phyloP scores from a whole-genome alignment of 2,797 vertebrate genomes.

The Corythornis leucogaster region DNA sequence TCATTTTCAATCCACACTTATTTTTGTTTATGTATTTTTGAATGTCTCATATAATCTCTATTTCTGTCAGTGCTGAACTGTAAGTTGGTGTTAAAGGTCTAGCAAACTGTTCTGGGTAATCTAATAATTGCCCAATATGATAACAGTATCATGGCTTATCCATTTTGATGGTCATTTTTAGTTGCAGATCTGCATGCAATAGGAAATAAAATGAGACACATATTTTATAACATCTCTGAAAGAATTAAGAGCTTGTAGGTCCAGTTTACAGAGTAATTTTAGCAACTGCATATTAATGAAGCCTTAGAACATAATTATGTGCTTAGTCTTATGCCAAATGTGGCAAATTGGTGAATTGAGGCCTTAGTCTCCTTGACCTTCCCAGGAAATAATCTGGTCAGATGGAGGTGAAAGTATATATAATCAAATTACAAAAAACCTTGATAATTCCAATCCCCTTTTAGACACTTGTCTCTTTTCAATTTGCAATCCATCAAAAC shows the following conservation, averaged over 20 bases:
- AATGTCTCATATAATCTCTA: conserved; percentile 47
- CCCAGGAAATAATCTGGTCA: conserved; percentile 7
- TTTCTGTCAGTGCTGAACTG: conserved; percentile 34
- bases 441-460: conserved; percentile 24
- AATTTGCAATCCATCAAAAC: conserved; percentile 64
- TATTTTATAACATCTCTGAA: neutral
- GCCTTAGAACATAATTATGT: neutral
- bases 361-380: neutral
- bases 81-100: conserved; percentile 44
- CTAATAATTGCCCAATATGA: conserved; percentile 9
- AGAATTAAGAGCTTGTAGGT: neutral
- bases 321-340: neutral
- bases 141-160: neutral
- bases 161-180: conserved; percentile 27
- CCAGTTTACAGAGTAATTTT: neutral
- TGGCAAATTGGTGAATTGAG: neutral
- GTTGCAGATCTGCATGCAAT: neutral
- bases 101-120: conserved; percentile 34
- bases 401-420: neutral
- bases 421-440: conserved; percentile 51
- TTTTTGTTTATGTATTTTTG: conserved; percentile 55
- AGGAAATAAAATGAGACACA: neutral
- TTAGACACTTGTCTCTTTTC: conserved; percentile 45
- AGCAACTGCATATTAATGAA: neutral
- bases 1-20: conserved; percentile 57